These are phyloP conservation scores for Xiphophorus birchmanni DNA, from an alignment of 2,797 vertebrate species.

Conservation along the genomic window DNA sequence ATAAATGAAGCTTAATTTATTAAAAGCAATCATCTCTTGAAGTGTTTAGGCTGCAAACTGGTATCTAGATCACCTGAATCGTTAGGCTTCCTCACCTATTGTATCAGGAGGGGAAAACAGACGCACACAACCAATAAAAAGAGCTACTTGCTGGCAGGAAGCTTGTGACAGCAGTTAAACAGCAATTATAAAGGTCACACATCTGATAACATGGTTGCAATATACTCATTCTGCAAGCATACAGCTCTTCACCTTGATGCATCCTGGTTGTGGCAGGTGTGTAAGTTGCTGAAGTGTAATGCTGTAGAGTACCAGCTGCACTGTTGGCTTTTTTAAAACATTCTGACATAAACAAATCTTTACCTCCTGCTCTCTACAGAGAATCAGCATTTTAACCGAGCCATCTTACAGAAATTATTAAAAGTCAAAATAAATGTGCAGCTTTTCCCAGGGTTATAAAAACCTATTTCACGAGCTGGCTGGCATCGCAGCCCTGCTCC, in stretches of 20 bases:
- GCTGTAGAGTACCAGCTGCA: constrained; percentile 16
- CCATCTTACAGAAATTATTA: constrained; percentile 24
- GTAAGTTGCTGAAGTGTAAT: constrained; percentile 30
- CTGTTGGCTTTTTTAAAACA: neutral
- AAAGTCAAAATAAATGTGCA: constrained; percentile 25
- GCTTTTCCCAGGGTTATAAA: constrained; percentile 7
- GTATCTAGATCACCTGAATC: neutral
- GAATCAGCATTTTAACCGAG: neutral
- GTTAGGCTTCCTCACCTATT: constrained; percentile 3
- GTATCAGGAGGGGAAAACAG: neutral
- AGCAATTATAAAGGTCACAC: constrained; percentile 42
- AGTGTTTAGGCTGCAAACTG: constrained; percentile 22
- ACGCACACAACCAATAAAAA: neutral
- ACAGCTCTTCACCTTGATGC: constrained; percentile 19
- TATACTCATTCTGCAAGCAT: constrained; percentile 27
- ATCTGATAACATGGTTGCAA: constrained; percentile 17
- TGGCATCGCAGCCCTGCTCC: constrained; percentile 35
- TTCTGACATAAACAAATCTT: constrained; percentile 3
- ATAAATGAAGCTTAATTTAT: neutral
- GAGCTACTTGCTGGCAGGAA: constrained; percentile 21
- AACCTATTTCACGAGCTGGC: constrained; percentile 53
- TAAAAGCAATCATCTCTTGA: constrained; percentile 6
- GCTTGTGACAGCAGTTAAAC: constrained; percentile 39
- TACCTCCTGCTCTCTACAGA: neutral
- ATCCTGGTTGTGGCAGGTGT: constrained; percentile 39